Evolutionary conservation across 2,113 vertebrate genomes (phyloP), one percentile per base, ranked within the genome.

Genomic region (Neofelis nebulosa): DNA sequence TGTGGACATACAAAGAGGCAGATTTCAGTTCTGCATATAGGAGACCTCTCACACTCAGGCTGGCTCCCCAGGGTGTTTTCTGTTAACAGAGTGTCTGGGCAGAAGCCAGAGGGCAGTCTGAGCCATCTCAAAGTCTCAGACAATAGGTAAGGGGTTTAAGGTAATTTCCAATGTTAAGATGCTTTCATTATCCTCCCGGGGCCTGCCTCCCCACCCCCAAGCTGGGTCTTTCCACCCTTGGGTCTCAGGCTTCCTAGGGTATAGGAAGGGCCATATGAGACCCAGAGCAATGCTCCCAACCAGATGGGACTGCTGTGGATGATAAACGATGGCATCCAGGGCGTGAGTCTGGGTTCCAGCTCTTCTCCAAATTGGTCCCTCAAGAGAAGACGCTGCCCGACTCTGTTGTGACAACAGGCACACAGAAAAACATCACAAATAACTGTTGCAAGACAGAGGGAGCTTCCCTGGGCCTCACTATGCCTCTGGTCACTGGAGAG

Each of bases 321-420:
- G 95, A 87, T 87, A 97, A 97, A 94, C 95, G 93, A 94, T 92
- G 95, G 88, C 90, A 97, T 96, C 94, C 96, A 93, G 89, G 95
- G 95, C 69, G 36, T n/a, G 63, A 97, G 94, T 95, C 94, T 96
- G 98, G 92, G 36, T 91, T 94, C 94, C 97, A 97, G 96, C 94
- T 98, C 94, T 92, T 97, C 96, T 97, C 97, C 97, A 98, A 85
- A 97, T 97, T 97, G 97, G 93, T 97, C 95, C 88, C 97, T 98
- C 95, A 98, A 95, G 88, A 97, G 96, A 97, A 97, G 94, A 96
- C 45, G 93, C 93, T 98, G 95, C 80, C 5, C 73, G 93, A 85
- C 91, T 98, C 98, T 95, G 97, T 87, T 91, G 94, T 97, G 97
- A 97, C 94, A 97, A 97, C 13, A 97, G 96, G 97, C 93, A 98